Conservation (phyloP, 2,888 invertebrate genomes). For the Brachyptera putata region DNA sequence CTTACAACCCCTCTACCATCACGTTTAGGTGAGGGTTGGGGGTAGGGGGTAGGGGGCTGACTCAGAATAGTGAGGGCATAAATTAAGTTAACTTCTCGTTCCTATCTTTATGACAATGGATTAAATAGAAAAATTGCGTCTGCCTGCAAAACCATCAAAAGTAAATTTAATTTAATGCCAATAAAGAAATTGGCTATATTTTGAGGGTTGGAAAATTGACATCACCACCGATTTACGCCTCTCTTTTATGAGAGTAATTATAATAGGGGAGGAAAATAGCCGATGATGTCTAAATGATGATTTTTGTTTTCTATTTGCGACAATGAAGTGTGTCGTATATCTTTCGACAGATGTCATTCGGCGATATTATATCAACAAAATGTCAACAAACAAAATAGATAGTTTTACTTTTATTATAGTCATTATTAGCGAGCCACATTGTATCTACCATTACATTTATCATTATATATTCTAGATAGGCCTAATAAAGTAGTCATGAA, state of each 20-base stretch:
- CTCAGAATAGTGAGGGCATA: constrained; percentile 1
- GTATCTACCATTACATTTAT: too few species aligned
- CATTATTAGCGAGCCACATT: too few species aligned
- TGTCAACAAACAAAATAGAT: too few species aligned
- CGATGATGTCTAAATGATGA: too few species aligned
- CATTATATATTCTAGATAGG: too few species aligned
- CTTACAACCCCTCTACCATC: neutral
- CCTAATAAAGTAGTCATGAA: too few species aligned
- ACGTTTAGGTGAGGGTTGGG: neutral
- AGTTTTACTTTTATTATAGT: too few species aligned
- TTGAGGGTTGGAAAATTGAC: neutral
- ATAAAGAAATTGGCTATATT: constrained; percentile 16
- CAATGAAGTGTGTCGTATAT: too few species aligned
- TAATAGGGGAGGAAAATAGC: too few species aligned
- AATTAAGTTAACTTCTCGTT: constrained; percentile 21
- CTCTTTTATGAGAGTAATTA: neutral
- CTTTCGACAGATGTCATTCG: too few species aligned
- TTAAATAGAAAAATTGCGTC: constrained; percentile 17
- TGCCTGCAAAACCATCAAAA: neutral
- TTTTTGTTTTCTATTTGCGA: too few species aligned
- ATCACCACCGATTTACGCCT: neutral
- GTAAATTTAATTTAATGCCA: constrained; percentile 12
- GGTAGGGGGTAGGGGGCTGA: neutral
- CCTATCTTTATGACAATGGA: constrained; percentile 21
- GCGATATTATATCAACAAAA: too few species aligned